phyloP scores from a whole-genome alignment of 2,113 vertebrate genomes.

The Chamaetylas fuelleborni region DNA sequence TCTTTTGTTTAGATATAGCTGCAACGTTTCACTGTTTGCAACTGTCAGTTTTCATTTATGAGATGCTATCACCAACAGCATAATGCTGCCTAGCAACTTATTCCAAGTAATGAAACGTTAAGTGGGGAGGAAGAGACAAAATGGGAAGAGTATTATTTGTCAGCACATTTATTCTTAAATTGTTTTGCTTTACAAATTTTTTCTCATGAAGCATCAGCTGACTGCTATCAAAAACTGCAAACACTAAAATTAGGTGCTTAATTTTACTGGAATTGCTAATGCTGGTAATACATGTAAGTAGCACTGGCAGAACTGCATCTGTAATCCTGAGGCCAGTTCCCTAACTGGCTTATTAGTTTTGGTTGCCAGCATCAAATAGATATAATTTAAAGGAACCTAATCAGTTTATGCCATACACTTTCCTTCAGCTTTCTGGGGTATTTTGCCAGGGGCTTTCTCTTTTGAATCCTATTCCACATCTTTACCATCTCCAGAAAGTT shows the following conservation, averaged over 20 bases:
- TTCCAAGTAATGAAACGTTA: background rate
- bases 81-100: constrained; percentile 38
- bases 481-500: background rate
- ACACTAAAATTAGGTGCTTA: constrained; percentile 23
- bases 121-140: background rate
- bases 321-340: constrained; percentile 10
- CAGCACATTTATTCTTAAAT: background rate
- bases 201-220: background rate
- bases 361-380: background rate
- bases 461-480: background rate
- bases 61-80: background rate
- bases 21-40: background rate
- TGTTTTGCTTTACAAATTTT: background rate
- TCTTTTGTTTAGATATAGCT: constrained; percentile 17
- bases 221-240: background rate
- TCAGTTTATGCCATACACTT: background rate
- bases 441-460: background rate
- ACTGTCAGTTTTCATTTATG: background rate
- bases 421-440: background rate
- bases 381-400: constrained; percentile 14
- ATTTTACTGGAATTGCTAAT: constrained; percentile 10
- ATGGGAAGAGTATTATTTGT: background rate
- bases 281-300: background rate
- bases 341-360: constrained; percentile 24
- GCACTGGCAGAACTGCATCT: background rate